These are phyloP conservation scores for Distichodus sexfasciatus DNA, from an alignment of 2,797 vertebrate species.

Conservation along the genomic window DNA sequence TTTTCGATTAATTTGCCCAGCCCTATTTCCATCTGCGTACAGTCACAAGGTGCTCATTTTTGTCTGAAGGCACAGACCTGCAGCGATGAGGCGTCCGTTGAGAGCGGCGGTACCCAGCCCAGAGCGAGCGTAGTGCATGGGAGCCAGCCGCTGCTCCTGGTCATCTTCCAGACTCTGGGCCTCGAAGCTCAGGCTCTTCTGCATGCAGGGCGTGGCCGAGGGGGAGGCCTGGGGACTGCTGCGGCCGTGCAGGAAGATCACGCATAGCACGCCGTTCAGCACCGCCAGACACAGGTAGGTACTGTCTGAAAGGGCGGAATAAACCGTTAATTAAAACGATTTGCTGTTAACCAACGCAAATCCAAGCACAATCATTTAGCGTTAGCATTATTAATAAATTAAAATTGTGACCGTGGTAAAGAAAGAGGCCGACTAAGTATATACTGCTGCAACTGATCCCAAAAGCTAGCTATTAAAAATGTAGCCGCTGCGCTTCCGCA, in stretches of 20 bases:
- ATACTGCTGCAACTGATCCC: too few species aligned
- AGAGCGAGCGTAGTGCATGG: constrained; percentile 95
- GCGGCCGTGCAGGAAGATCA: constrained; percentile 95
- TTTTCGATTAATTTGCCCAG: too few species aligned
- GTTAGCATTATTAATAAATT: too few species aligned
- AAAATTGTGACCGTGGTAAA: too few species aligned
- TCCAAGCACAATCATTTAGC: too few species aligned
- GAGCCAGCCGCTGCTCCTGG: constrained; percentile 85
- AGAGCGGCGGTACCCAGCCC: constrained; percentile 90
- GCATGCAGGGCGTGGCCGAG: constrained; percentile 88
- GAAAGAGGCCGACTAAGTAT: too few species aligned
- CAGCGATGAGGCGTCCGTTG: constrained; percentile 85
- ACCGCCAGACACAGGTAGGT: constrained; percentile 96
- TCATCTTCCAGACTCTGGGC: constrained; percentile 78
- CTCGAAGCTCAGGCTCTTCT: constrained; percentile 96
- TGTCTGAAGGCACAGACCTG: constrained; percentile 77
- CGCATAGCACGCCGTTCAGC: constrained; percentile 89
- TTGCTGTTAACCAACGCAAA: too few species aligned
- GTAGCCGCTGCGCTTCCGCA: too few species aligned
- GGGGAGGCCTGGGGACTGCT: constrained; percentile 95
- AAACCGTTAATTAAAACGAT: too few species aligned
- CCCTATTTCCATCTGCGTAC: not conserved
- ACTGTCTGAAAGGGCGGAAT: constrained; percentile 72
- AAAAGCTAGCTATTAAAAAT: too few species aligned
- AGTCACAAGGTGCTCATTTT: too few species aligned